Evolutionary conservation across 2,888 invertebrate species (phyloP), one percentile per base, ranked within the genome.

Genomic region (Torymus texanus): DNA sequence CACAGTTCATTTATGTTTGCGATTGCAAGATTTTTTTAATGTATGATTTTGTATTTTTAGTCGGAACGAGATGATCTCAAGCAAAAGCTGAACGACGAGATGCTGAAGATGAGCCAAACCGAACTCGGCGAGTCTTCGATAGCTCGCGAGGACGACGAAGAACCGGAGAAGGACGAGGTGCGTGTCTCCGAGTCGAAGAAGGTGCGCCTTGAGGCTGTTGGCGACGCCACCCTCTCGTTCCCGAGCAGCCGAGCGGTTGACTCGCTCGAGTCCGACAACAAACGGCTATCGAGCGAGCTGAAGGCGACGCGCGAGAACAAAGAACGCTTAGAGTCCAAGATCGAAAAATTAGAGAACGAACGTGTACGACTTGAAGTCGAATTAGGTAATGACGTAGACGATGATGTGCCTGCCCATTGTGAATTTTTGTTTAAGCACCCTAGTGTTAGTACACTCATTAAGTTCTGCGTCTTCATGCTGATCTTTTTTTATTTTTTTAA

Each of bases 321-420:
- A 55, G 84, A 87, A 0, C 59, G 81, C 0, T 82, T 85, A 2
- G 88, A 89, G 14, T 80, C 86, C 0, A 88, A 91, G 83, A 88
- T 93, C 5, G 92, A 92, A 56, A 87, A 85, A 65, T 86, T 93
- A 51, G 91, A 92, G 83, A 89, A 90, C 5, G 92, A 93, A 74
- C 92, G 92, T 82, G 85, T 87, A 14, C 90, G 90, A 13, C 86
- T 93, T 61, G 90, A 91, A 80, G 83, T 88, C 2, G 91, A 91
- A 82, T 71, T 81, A 58, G 62, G 81, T 81, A 63, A 75, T 41
- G 41, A 41, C 41, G 41, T 41, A 41, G 41, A 41, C 8, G 41
- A 5, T 41, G 41, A 41, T 41, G 8, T 8, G 41, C 8, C 10
- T 41, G 41, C 8, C 0, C 5, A 8, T 41, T 41, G 41, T 41